Conservation (phyloP, 1,140 invertebrate species). For the Pseudomyrmex pallidus region DNA sequence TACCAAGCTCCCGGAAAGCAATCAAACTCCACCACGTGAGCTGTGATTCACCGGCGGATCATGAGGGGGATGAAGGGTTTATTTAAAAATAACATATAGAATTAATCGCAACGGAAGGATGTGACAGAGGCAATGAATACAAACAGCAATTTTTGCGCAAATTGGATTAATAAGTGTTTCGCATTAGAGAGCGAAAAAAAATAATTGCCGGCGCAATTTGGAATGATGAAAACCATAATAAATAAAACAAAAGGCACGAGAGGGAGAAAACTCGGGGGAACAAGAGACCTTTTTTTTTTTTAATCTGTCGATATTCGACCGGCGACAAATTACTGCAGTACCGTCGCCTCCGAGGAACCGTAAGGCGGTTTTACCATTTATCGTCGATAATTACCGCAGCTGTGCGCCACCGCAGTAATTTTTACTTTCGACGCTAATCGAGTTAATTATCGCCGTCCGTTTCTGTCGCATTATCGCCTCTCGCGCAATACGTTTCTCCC, state of each 20-base stretch:
- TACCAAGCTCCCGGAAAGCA: too few relatives aligned
- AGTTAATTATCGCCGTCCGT: constrained; percentile 61
- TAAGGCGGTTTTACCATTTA: constrained; percentile 43
- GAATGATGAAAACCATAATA: neutral
- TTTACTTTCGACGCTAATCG: constrained; percentile 61
- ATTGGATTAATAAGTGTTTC: too few relatives aligned
- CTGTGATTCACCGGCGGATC: too few relatives aligned
- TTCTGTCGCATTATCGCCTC: constrained; percentile 15
- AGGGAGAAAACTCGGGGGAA: neutral
- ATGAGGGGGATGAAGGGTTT: too few relatives aligned
- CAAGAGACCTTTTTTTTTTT: constrained; percentile 66
- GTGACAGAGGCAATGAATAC: too few relatives aligned
- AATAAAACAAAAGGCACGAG: neutral
- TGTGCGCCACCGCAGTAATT: constrained; percentile 47
- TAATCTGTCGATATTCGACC: constrained; percentile 67
- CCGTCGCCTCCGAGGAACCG: constrained; percentile 27
- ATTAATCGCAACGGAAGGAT: too few relatives aligned
- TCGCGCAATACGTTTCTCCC: neutral
- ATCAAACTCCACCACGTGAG: too few relatives aligned
- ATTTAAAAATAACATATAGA: too few relatives aligned
- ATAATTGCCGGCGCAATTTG: too few relatives aligned
- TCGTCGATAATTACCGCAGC: constrained; percentile 64
- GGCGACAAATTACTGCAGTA: constrained; percentile 64
- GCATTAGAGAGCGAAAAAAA: too few relatives aligned
- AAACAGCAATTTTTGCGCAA: too few relatives aligned